Conservation (phyloP, 2,888 invertebrate genomes). For the Clitarchus hookeri region DNA sequence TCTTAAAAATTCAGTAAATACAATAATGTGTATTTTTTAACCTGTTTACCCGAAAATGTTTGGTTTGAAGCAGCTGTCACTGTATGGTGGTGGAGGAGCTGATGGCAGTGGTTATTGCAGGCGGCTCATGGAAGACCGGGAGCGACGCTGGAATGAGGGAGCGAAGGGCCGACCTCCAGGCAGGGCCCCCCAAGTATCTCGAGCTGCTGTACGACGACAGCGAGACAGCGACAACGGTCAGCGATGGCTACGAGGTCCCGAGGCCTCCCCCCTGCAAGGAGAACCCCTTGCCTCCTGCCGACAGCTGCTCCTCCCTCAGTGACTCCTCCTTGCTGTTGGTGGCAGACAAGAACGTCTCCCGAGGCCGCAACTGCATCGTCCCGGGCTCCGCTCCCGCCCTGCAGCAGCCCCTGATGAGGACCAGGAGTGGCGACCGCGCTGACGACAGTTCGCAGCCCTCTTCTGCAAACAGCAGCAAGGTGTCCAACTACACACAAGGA, state of each 20-base stretch:
- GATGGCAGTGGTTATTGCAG: slow-evolving; percentile 48
- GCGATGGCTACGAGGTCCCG: slow-evolving; percentile 70
- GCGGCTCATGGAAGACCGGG: slow-evolving; percentile 58
- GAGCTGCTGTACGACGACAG: slow-evolving; percentile 66
- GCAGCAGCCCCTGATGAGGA: background rate
- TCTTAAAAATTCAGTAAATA: too few relatives aligned
- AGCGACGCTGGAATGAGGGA: slow-evolving; percentile 58
- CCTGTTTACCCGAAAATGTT: too few relatives aligned
- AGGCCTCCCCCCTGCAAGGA: slow-evolving; percentile 50
- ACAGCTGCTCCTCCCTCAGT: slow-evolving; percentile 41
- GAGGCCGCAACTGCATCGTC: background rate
- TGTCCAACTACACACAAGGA: background rate
- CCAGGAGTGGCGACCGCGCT: background rate
- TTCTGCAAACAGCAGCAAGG: too few relatives aligned
- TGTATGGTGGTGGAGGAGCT: background rate
- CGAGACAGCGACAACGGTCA: slow-evolving; percentile 54
- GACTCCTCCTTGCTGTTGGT: slow-evolving; percentile 27
- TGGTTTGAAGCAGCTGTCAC: background rate
- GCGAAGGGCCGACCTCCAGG: slow-evolving; percentile 46
- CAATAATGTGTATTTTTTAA: too few relatives aligned
- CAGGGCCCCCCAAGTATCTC: slow-evolving; percentile 62
- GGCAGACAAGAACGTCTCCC: background rate
- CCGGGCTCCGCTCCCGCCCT: background rate
- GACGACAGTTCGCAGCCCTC: too few relatives aligned
- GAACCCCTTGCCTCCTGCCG: background rate